Evolutionary conservation across 2,888 invertebrate genomes (phyloP).

Genomic region (Palloptera scutellata): DNA sequence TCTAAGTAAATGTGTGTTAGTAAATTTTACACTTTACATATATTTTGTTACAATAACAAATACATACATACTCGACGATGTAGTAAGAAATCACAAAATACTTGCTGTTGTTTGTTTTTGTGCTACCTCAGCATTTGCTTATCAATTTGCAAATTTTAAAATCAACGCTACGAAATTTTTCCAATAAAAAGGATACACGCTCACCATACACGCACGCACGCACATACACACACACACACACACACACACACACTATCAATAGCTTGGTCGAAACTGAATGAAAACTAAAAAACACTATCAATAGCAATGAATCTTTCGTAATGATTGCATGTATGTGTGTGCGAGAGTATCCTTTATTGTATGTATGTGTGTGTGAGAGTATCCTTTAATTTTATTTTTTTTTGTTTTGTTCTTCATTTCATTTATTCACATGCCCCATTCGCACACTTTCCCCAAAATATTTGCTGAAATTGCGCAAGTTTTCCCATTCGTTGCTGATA

Average conservation of each 20-base stretch:
- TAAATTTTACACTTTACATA: slow-evolving; percentile 46
- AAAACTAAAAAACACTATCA: no score
- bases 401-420: no score
- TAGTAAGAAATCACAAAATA: slow-evolving; percentile 2
- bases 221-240: neutral
- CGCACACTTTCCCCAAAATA: no score
- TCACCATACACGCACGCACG: neutral
- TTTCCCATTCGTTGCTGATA: no score
- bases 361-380: no score
- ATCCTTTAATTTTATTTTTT: no score
- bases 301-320: no score
- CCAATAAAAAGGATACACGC: slow-evolving; percentile 3
- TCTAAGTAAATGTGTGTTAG: slow-evolving; percentile 52
- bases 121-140: slow-evolving; percentile 45
- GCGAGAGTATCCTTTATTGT: no score
- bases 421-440: no score
- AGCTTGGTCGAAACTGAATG: no score
- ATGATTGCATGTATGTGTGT: no score
- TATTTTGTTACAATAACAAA: neutral
- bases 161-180: slow-evolving; percentile 10
- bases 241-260: neutral
- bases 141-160: slow-evolving; percentile 36
- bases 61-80: neutral
- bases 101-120: slow-evolving; percentile 15
- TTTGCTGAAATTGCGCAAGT: no score